Evolutionary conservation across 2,888 invertebrate genomes (phyloP).

Genomic region (Rhagonycha fulva): DNA sequence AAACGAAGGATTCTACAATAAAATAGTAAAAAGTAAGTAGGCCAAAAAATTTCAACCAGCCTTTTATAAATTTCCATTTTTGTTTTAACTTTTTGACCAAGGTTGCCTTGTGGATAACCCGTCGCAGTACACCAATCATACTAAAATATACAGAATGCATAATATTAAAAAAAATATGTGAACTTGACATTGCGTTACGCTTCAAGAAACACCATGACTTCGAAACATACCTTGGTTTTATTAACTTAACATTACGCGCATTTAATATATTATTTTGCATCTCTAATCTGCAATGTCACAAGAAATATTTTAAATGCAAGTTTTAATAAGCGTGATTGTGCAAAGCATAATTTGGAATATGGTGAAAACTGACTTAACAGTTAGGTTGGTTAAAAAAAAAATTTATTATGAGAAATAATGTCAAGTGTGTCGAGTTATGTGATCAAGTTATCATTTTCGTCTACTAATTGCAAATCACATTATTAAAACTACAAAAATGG

Average conservation of each 20-base stretch:
- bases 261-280: background rate
- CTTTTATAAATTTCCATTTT: too few species aligned
- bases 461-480: background rate
- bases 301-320: background rate
- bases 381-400: too few species aligned
- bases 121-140: background rate
- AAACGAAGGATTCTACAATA: background rate
- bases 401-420: background rate
- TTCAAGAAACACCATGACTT: too few species aligned
- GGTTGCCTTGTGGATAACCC: too few species aligned
- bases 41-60: too few species aligned
- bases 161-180: too few species aligned
- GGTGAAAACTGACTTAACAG: background rate
- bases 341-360: background rate
- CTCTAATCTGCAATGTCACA: background rate
- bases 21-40: too few species aligned
- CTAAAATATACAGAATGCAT: background rate
- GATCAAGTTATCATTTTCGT: too few species aligned
- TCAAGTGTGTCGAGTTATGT: too few species aligned
- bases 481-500: background rate
- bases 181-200: too few species aligned
- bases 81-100: too few species aligned
- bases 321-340: background rate
- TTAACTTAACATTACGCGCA: background rate
- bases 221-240: background rate